phyloP scores from a whole-genome alignment of 2,113 vertebrate species.

The Hyperopisus bebe region DNA sequence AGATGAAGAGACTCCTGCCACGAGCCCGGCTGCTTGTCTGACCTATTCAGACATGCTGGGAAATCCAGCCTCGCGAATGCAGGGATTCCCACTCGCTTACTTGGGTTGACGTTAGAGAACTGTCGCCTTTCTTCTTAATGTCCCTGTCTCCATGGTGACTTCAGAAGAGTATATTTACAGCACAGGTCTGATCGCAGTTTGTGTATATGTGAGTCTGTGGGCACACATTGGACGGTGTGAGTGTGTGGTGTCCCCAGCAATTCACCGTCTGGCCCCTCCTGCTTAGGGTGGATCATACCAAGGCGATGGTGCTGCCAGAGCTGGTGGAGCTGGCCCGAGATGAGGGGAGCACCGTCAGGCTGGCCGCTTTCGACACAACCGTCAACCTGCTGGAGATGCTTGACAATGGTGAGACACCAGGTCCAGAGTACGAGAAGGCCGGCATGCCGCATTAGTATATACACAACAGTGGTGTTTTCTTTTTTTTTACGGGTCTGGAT shows the following conservation, averaged over 20 bases:
- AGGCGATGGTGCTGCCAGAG: constrained; percentile 78
- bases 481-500: background rate
- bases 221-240: background rate
- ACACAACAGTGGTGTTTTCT: background rate
- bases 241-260: background rate
- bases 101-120: background rate
- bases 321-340: constrained; percentile 80
- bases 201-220: background rate
- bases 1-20: background rate
- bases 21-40: background rate
- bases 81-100: background rate
- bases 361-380: constrained; percentile 85
- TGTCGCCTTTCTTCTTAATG: background rate
- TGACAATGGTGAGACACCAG: constrained; percentile 67
- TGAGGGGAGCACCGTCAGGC: constrained; percentile 75
- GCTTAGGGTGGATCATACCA: constrained; percentile 77
- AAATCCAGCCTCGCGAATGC: background rate
- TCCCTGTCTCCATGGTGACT: background rate
- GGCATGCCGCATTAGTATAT: background rate
- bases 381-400: constrained; percentile 81
- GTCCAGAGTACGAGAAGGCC: background rate
- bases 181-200: background rate
- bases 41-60: background rate
- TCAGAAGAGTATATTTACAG: background rate
- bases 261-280: background rate